These are phyloP conservation scores for Amphilophus citrinellus DNA, from an alignment of 2,113 vertebrate species.

Conservation along the genomic window DNA sequence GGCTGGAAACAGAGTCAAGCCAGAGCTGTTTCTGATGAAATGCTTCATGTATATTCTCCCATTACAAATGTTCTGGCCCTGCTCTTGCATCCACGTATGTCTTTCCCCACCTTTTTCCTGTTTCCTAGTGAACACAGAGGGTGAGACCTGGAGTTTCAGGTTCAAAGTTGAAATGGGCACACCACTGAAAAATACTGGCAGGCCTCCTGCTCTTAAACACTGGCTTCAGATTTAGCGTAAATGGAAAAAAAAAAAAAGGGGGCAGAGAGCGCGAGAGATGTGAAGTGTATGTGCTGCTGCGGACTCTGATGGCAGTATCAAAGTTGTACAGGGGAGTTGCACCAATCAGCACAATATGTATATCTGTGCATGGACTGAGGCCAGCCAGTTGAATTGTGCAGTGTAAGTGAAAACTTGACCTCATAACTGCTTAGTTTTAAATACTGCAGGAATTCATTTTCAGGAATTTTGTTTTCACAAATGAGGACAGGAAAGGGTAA, in stretches of 20 bases:
- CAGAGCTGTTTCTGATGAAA: not conserved
- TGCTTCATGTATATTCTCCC: not conserved
- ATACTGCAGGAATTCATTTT: constrained; percentile 68
- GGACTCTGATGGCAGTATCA: constrained; percentile 14
- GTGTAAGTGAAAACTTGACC: constrained; percentile 73
- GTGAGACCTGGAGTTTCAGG: constrained; percentile 74
- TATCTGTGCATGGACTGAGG: not conserved
- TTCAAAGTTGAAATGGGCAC: constrained; percentile 81
- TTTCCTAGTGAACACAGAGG: constrained; percentile 70
- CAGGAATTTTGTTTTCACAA: constrained; percentile 74
- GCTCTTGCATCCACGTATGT: constrained; percentile 13
- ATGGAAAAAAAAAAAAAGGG: not conserved
- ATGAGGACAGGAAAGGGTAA: constrained; percentile 73
- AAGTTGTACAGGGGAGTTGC: constrained; percentile 3
- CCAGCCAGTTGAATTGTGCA: constrained; percentile 47
- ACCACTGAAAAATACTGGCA: constrained; percentile 66
- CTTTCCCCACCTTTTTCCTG: constrained; percentile 76
- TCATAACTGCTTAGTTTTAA: constrained; percentile 65
- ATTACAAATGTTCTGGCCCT: constrained; percentile 12
- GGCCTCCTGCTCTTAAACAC: constrained; percentile 58
- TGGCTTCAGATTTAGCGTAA: constrained; percentile 58
- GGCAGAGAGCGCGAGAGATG: constrained; percentile 45
- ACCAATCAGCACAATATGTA: not conserved
- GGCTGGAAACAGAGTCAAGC: not conserved
- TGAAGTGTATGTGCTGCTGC: constrained; percentile 57